These are phyloP conservation scores for Epinephelus malabaricus DNA, from an alignment of 2,797 vertebrate species.

Conservation along the genomic window DNA sequence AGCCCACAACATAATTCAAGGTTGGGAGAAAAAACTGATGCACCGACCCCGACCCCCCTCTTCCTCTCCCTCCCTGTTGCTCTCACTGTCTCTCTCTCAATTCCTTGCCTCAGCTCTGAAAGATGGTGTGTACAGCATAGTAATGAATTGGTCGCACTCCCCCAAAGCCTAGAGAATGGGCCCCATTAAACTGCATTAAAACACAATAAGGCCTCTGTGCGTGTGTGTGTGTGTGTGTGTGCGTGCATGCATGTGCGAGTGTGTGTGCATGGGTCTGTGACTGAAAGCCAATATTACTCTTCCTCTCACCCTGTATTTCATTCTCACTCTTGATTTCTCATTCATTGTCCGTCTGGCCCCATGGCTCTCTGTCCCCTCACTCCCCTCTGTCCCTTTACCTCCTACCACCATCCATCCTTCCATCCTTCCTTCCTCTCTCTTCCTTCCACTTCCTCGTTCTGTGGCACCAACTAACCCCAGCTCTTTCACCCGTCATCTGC, in stretches of 20 bases:
- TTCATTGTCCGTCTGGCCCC: slow-evolving; percentile 57
- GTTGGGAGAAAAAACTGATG: slow-evolving; percentile 45
- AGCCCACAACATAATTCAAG: slow-evolving; percentile 43
- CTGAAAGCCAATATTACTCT: slow-evolving; percentile 70
- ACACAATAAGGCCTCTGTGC: slow-evolving; percentile 81
- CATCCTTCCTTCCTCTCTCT: slow-evolving; percentile 22
- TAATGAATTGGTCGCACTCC: slow-evolving; percentile 80
- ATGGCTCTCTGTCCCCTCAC: slow-evolving; percentile 45
- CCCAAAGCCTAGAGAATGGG: slow-evolving; percentile 75
- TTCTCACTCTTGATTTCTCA: slow-evolving; percentile 67
- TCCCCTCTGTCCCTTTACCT: slow-evolving; percentile 34
- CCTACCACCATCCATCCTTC: slow-evolving; percentile 43
- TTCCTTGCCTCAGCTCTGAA: slow-evolving; percentile 66
- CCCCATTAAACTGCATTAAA: slow-evolving; percentile 86
- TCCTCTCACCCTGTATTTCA: slow-evolving; percentile 63
- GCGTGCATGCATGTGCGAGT: slow-evolving; percentile 15
- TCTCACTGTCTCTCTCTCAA: slow-evolving; percentile 52
- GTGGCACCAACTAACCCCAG: slow-evolving; percentile 22
- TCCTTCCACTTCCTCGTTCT: slow-evolving; percentile 22
- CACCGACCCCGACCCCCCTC: slow-evolving; percentile 6
- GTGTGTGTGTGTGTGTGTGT: slow-evolving; percentile 18
- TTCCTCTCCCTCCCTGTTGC: slow-evolving; percentile 22
- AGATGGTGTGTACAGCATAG: slow-evolving; percentile 76
- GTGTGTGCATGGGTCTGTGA: slow-evolving; percentile 21
- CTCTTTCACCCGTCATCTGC: slow-evolving; percentile 12